Base-by-base conservation (phyloP, 1,140 invertebrate genomes). In the Diorhabda carinulata region DNA sequence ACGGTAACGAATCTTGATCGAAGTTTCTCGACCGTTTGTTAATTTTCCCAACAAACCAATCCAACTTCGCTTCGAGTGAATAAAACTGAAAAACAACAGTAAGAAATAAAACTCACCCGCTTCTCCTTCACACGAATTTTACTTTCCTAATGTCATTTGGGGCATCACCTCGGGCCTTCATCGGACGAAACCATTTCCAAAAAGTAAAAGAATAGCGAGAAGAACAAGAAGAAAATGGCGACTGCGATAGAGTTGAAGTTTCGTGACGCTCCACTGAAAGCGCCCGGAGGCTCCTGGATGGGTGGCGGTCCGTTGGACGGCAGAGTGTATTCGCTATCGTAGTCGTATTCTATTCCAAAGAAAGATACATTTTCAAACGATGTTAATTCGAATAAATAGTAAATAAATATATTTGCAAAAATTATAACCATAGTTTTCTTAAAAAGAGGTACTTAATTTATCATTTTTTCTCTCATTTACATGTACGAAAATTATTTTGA, bases 301-400 rank as follows among this genome's bases (percentile, higher is more conserved):
- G 77, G 77, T 6, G 78, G 75, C 42, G 79, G 77, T 2, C 76
- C 74, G 64, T 79, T 77, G 41, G 78, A 80, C 8, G 78, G 74
- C 40, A 80, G 74, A 58, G 76, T 79, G 71, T 77, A 80, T 43
- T 80, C 79, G 9, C 67, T 70, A 58, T 79, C 78, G 70, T 79
- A 77, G 67, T 78, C 78, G 70, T 79, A 79, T 63, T 80, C 78
- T 78, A 74, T 25, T 25, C 25, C 25, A 25, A 25, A 25, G 25
- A 25, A 25, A 25, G 25, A 25, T 1, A 25, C 25, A 25, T 25
- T 25, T 25, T 25, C 25, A 25, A 25, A 25, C 25, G 25, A 25
- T 25, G 25, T 25, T 25, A 25, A 25, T 25, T 25, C 25, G 25
- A 25, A 25, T 25, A 25, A 25, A 25, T 25, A 25, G 2, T 25